Percentiles rank a stretch among this genome's conserved stretches.
phyloP scores from a whole-genome alignment of 2,113 vertebrate species.

The Gila orcuttii region DNA sequence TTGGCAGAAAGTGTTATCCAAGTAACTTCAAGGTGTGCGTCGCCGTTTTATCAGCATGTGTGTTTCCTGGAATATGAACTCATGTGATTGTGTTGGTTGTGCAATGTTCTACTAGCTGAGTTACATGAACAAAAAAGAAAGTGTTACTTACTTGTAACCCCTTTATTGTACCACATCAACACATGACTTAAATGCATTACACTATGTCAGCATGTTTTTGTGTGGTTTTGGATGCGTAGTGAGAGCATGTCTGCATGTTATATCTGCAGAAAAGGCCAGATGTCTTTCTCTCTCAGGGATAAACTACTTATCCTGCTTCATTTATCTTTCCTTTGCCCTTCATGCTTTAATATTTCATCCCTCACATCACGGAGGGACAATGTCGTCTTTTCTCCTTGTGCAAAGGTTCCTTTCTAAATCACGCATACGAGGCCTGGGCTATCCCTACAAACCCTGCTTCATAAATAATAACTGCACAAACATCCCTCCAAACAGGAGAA shows the following conservation, averaged over 20 bases:
- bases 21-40: neutral
- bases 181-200: neutral
- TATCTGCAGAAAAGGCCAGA: neutral
- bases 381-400: neutral
- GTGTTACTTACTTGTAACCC: no score
- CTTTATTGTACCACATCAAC: neutral
- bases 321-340: neutral
- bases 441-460: slow-evolving; percentile 10
- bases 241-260: neutral
- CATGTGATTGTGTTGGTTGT: neutral
- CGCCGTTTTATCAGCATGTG: neutral
- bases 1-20: neutral
- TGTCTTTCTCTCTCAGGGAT: neutral
- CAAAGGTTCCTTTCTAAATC: neutral
- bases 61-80: neutral
- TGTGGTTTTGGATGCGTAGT: neutral
- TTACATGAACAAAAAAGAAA: no score
- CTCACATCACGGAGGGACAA: neutral
- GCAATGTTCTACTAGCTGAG: no score
- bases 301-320: neutral
- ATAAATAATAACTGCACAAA: slow-evolving; percentile 24
- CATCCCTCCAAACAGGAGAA: neutral
- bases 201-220: neutral
- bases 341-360: slow-evolving; percentile 29
- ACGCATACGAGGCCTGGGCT: neutral